Conservation (phyloP, 2,797 vertebrate species). For the Syngnathus rostellatus region DNA sequence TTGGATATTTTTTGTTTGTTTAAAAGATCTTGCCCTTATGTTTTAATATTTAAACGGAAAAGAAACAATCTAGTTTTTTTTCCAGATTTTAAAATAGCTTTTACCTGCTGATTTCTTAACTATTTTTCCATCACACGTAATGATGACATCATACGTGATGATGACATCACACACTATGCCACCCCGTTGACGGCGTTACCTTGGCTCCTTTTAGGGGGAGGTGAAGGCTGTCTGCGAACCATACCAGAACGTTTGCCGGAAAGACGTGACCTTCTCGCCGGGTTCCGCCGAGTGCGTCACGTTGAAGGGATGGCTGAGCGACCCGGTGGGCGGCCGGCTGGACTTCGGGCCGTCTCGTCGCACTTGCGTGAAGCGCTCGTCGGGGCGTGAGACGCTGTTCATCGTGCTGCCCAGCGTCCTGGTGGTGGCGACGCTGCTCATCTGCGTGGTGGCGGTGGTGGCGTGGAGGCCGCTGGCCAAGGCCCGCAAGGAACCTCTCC, state of each 20-base stretch:
- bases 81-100: too few relatives aligned
- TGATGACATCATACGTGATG: too few relatives aligned
- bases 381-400: background rate
- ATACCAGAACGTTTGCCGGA: rapidly evolving
- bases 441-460: rapidly evolving
- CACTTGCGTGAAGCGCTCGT: background rate
- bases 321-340: background rate
- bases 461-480: conserved; percentile 4
- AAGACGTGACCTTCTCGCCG: rapidly evolving
- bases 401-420: rapidly evolving
- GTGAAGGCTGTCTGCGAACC: rapidly evolving
- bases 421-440: background rate
- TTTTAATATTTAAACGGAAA: too few relatives aligned
- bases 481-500: rapidly evolving
- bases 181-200: background rate
- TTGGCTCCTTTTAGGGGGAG: background rate
- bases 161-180: too few relatives aligned
- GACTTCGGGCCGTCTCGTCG: rapidly evolving
- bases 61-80: too few relatives aligned
- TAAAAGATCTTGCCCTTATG: too few relatives aligned
- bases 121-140: too few relatives aligned
- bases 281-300: conserved; percentile 9
- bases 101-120: too few relatives aligned
- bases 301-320: conserved; percentile 5
- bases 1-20: too few relatives aligned